phyloP scores from a whole-genome alignment of 2,113 vertebrate species.

The Leucosticte australis region DNA sequence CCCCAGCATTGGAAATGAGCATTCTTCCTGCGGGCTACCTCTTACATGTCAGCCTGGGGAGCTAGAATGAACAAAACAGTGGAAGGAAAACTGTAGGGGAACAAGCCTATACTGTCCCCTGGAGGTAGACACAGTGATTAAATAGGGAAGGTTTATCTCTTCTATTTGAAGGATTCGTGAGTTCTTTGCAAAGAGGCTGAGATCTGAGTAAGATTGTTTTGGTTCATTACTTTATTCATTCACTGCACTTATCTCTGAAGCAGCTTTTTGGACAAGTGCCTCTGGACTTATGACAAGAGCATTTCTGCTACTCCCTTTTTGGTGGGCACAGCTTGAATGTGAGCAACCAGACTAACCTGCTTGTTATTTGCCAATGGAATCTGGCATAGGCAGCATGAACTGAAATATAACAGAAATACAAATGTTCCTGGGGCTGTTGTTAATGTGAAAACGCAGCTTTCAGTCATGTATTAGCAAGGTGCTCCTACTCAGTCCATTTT shows the following conservation, averaged over 20 bases:
- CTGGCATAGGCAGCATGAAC: neutral
- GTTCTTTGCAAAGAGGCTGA: neutral
- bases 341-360: neutral
- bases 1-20: neutral
- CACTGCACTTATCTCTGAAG: neutral
- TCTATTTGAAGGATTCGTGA: neutral
- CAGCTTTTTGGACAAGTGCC: neutral
- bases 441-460: neutral
- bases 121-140: constrained; percentile 6
- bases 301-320: neutral
- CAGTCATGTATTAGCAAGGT: fast-evolving
- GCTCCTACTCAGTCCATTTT: neutral
- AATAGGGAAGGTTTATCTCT: neutral
- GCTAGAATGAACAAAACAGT: neutral
- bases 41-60: neutral
- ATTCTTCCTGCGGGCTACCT: neutral
- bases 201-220: neutral
- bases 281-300: neutral
- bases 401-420: neutral
- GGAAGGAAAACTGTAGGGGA: neutral
- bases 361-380: neutral
- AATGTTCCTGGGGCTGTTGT: neutral
- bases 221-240: neutral
- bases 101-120: constrained; percentile 42
- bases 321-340: neutral